Conservation (phyloP, 2,113 vertebrate species). For the Anhinga rufa region DNA sequence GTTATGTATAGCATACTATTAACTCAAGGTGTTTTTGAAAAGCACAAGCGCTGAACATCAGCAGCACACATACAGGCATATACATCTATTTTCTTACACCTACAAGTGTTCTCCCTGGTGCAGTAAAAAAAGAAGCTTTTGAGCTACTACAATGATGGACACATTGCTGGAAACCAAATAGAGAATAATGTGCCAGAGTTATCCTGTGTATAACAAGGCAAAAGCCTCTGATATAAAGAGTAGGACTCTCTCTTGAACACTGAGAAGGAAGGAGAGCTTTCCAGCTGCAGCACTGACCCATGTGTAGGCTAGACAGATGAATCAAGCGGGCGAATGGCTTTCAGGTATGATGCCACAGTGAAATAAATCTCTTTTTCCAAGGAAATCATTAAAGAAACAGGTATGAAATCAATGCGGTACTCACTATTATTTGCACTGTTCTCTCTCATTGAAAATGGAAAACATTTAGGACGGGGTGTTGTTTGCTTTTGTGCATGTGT, state of each 20-base stretch:
- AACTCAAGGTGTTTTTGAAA: conserved; percentile 16
- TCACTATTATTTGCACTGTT: not conserved
- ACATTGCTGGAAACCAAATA: not conserved
- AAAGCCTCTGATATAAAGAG: not conserved
- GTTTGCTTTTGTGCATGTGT: not conserved
- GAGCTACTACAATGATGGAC: not conserved
- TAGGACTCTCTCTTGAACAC: not conserved
- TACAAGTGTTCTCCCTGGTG: not conserved
- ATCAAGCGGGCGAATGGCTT: not conserved
- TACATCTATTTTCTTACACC: not conserved
- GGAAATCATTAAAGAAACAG: not conserved
- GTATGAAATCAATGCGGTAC: not conserved
- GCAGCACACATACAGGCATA: not conserved
- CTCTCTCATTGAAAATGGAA: not conserved
- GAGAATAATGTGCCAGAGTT: not conserved
- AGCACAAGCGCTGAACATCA: not conserved
- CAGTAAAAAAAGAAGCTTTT: not conserved
- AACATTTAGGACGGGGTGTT: fast-evolving
- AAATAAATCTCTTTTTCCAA: not conserved
- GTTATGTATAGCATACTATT: not conserved
- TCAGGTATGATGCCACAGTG: not conserved
- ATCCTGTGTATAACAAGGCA: not conserved
- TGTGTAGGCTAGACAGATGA: not conserved
- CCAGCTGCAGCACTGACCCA: not conserved
- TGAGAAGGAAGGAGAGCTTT: not conserved